Evolutionary conservation across 2,888 invertebrate genomes (phyloP).

Genomic region (Ormia ochracea): DNA sequence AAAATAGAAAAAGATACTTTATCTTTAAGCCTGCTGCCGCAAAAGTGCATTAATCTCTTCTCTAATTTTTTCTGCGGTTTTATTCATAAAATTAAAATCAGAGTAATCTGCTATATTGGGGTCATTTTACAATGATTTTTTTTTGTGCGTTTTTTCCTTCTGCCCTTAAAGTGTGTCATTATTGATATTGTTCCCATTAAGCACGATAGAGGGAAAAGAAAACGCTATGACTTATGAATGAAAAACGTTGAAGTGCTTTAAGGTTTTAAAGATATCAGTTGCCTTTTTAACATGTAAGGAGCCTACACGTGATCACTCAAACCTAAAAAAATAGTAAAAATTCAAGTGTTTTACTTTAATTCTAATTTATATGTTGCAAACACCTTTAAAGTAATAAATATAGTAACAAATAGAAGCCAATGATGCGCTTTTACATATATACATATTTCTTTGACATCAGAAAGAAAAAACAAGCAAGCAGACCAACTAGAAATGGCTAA

Average conservation of each 20-base stretch:
- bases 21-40: conserved; percentile 33
- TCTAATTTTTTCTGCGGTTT: conserved; percentile 26
- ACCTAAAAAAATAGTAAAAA: too few relatives aligned
- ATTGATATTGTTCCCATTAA: conserved; percentile 38
- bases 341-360: too few relatives aligned
- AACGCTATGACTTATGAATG: conserved; percentile 1
- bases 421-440: too few relatives aligned
- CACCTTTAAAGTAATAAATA: too few relatives aligned
- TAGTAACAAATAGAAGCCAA: too few relatives aligned
- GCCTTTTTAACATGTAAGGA: too few relatives aligned
- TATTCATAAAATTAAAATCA: conserved; percentile 39
- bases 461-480: too few relatives aligned
- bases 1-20: conserved; percentile 2
- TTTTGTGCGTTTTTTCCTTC: neutral
- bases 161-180: conserved; percentile 21
- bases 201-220: neutral
- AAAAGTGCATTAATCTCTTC: conserved; percentile 39
- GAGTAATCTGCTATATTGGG: conserved; percentile 40
- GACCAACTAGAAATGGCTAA: too few relatives aligned
- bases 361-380: too few relatives aligned
- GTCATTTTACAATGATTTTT: conserved; percentile 2
- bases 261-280: neutral
- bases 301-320: too few relatives aligned
- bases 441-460: too few relatives aligned
- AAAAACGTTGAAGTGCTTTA: neutral